Conservation (phyloP, 1,140 invertebrate species). For the Dendroctonus valens region DNA sequence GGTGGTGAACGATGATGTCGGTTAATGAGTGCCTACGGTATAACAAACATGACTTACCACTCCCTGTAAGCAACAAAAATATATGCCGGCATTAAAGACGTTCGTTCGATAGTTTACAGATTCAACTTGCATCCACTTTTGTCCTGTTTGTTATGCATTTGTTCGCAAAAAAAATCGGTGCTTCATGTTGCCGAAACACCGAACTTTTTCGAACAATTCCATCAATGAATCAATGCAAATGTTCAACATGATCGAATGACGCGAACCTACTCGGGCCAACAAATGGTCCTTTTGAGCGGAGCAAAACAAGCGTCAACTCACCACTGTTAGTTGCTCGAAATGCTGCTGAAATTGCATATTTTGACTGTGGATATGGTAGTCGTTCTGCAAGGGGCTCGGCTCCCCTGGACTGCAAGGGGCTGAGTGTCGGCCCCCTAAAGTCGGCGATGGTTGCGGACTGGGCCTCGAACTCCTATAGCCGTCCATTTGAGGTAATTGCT, state of each 20-base stretch:
- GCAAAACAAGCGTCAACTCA: constrained; percentile 53
- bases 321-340: constrained; percentile 93
- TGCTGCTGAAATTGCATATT: constrained; percentile 76
- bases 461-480: constrained; percentile 56
- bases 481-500: constrained; percentile 45
- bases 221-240: constrained; percentile 7
- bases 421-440: constrained; percentile 49
- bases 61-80: constrained; percentile 48
- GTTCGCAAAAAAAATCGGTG: no score
- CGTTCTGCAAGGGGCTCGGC: constrained; percentile 55
- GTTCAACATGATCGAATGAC: constrained; percentile 1
- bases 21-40: constrained; percentile 10
- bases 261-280: not conserved
- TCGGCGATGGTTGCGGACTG: constrained; percentile 58
- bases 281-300: not conserved
- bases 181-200: no score
- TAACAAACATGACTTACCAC: constrained; percentile 53
- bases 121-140: no score
- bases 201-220: no score
- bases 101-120: no score
- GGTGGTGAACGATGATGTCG: not conserved
- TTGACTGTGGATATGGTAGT: constrained; percentile 69
- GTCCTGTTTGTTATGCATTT: no score
- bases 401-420: constrained; percentile 54
- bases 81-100: no score